Evolutionary conservation across 2,888 invertebrate species (phyloP).

Genomic region (Lepidocyrtinus sp.): DNA sequence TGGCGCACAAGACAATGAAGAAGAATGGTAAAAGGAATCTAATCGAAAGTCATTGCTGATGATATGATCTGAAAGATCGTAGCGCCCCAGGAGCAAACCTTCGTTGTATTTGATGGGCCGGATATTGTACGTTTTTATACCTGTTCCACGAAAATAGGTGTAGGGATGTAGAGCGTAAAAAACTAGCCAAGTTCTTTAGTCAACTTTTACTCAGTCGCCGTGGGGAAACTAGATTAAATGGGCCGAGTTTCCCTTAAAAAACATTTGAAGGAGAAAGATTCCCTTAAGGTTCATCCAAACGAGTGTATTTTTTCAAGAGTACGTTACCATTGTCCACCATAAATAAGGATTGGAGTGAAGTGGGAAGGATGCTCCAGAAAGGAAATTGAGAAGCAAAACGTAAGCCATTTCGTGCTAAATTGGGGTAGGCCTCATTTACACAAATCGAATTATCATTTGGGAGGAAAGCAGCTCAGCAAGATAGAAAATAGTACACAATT

Average conservation of each 20-base stretch:
- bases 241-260: background rate
- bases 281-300: background rate
- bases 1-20: constrained; percentile 10
- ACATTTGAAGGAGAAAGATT: background rate
- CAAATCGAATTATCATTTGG: constrained; percentile 10
- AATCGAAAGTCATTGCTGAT: constrained; percentile 23
- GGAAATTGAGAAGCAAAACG: constrained; percentile 10
- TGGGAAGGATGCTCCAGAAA: background rate
- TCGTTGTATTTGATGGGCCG: constrained; percentile 38
- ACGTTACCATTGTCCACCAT: background rate
- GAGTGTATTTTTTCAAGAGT: background rate
- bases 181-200: background rate
- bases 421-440: background rate
- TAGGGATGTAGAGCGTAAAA: background rate
- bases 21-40: constrained; percentile 26
- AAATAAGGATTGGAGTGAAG: background rate
- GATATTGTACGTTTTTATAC: constrained; percentile 33
- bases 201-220: background rate
- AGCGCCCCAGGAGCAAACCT: constrained; percentile 25
- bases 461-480: background rate
- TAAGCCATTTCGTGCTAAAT: background rate
- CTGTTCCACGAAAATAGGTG: background rate
- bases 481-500: background rate
- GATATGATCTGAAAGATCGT: constrained; percentile 17
- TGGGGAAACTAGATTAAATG: constrained; percentile 10